phyloP scores from a whole-genome alignment of 23 tunicate species.

The Pegea sp. region DNA sequence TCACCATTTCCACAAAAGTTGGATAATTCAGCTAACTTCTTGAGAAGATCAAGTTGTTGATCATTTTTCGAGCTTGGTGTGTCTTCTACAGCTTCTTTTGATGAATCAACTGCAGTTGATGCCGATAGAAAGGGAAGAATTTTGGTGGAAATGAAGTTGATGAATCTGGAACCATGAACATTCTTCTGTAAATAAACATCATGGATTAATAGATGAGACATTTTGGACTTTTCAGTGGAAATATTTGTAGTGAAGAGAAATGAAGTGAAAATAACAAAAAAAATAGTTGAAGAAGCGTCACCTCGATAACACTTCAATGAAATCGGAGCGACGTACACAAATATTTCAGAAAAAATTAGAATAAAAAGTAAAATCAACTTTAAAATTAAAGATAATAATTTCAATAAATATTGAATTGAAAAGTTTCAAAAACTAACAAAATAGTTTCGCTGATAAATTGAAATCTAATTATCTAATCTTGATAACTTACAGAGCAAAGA shows the following conservation, averaged over 20 bases:
- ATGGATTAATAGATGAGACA: too few relatives aligned
- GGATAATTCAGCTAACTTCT: slow-evolving; percentile 52
- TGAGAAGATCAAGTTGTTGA: slow-evolving; percentile 33
- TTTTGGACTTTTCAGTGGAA: too few relatives aligned
- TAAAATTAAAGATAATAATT: neutral
- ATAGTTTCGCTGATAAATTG: neutral
- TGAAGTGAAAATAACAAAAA: too few relatives aligned
- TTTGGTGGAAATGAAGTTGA: slow-evolving; percentile 49
- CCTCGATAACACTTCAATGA: too few relatives aligned
- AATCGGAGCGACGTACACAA: too few relatives aligned
- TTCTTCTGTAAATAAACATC: slow-evolving; percentile 17
- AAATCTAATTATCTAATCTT: too few relatives aligned
- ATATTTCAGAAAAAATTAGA: neutral
- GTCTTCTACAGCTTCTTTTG: slow-evolving; percentile 4
- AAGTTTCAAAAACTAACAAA: neutral
- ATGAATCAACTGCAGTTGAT: slow-evolving; percentile 2
- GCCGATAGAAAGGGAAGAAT: too few relatives aligned
- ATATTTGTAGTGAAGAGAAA: too few relatives aligned
- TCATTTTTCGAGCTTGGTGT: slow-evolving; percentile 8
- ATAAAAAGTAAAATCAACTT: slow-evolving; percentile 1
- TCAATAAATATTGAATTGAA: neutral
- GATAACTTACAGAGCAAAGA: slow-evolving; percentile 52
- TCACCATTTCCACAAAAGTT: slow-evolving; percentile 42
- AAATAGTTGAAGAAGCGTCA: too few relatives aligned
- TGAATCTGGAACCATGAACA: slow-evolving; percentile 54